phyloP scores from a whole-genome alignment of 2,113 vertebrate species.

The Spilogale gracilis region DNA sequence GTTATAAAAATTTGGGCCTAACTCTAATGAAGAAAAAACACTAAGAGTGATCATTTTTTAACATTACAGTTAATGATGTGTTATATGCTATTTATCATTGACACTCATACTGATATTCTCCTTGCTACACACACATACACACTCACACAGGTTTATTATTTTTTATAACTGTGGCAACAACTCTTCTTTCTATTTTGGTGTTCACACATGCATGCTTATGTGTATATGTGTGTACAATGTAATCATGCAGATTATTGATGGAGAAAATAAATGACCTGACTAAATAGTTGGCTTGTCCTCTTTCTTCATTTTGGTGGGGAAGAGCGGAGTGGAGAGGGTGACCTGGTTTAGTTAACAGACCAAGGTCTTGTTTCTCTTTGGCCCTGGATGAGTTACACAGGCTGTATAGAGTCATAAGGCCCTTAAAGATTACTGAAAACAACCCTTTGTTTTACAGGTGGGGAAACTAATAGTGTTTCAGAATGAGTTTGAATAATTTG shows the following conservation, averaged over 20 bases:
- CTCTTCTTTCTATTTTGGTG: background rate
- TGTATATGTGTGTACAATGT: background rate
- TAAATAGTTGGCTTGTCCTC: background rate
- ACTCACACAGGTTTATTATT: background rate
- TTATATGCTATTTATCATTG: background rate
- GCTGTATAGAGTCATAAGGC: background rate
- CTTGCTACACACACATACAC: background rate
- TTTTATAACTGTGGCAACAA: background rate
- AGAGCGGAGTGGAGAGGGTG: background rate
- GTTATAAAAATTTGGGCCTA: background rate
- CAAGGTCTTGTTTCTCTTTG: background rate
- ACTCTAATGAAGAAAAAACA: background rate
- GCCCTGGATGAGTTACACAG: background rate
- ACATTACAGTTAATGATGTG: background rate
- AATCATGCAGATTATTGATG: background rate
- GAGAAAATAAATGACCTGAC: constrained; percentile 4
- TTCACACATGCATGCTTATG: background rate
- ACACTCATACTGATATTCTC: background rate
- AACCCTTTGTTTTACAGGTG: background rate
- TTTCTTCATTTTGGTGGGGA: background rate
- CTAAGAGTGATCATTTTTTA: background rate
- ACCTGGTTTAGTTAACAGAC: background rate
- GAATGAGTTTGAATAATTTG: background rate
- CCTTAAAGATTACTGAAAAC: background rate
- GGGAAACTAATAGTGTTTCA: background rate